These are phyloP conservation scores for Heloderma charlesbogerti DNA, from an alignment of 2,113 vertebrate genomes.

Conservation along the genomic window DNA sequence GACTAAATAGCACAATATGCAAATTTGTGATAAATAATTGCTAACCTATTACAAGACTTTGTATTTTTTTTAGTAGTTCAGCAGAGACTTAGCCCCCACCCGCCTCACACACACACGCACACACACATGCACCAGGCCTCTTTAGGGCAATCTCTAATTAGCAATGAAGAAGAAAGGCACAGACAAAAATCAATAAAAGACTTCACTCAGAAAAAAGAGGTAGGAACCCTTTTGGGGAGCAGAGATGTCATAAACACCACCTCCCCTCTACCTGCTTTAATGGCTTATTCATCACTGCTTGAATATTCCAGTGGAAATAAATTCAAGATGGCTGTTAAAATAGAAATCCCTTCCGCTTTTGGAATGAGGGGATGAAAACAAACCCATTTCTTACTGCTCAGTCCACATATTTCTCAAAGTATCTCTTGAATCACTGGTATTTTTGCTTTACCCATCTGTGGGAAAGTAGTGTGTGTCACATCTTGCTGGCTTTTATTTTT, in stretches of 20 bases:
- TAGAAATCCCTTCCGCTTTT: not conserved
- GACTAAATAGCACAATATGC: not conserved
- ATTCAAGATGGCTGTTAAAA: slow-evolving; percentile 10
- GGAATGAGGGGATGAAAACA: not conserved
- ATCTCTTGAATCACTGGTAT: not conserved
- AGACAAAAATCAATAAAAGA: not conserved
- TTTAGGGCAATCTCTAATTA: not conserved
- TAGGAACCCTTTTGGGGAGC: not conserved
- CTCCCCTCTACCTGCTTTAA: not conserved
- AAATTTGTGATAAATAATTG: not conserved
- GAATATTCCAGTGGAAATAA: slow-evolving; percentile 5
- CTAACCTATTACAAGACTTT: not conserved
- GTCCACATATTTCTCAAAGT: slow-evolving; percentile 14
- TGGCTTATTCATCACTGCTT: not conserved
- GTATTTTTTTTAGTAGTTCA: not conserved
- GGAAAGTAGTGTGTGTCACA: not conserved
- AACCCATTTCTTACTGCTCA: slow-evolving; percentile 13
- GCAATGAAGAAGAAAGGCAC: slow-evolving; percentile 2
- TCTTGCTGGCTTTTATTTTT: not conserved
- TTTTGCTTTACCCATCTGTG: slow-evolving; percentile 15
- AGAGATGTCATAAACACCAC: not conserved
- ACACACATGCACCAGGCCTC: not conserved
- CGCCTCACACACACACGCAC: too few relatives aligned
- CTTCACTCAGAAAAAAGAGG: not conserved
- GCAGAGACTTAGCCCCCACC: not conserved